Percentiles rank a stretch among this genome's conserved stretches.
Conservation (phyloP, 1,140 invertebrate species). For the Apocrypta bakeri region DNA sequence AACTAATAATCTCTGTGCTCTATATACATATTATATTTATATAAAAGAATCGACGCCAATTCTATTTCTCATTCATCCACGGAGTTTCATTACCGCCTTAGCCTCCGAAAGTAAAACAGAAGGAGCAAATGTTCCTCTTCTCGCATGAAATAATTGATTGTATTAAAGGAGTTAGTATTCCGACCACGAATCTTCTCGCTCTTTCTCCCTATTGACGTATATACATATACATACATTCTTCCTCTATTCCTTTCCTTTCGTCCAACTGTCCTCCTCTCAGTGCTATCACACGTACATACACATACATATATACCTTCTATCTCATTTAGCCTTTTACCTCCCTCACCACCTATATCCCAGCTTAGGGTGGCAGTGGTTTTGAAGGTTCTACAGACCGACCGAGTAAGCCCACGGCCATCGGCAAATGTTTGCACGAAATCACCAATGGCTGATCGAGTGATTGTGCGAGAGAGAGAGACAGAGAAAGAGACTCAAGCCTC, state of each 20-base stretch:
- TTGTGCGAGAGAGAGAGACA: constrained; percentile 17
- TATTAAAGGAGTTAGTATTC: constrained; percentile 73
- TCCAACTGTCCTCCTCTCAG: background rate
- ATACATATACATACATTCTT: constrained; percentile 47
- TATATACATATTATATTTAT: background rate
- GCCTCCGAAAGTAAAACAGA: constrained; percentile 65
- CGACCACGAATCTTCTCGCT: constrained; percentile 61
- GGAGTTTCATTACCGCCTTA: background rate
- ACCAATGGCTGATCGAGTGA: constrained; percentile 52
- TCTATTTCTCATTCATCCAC: background rate
- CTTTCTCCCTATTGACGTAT: constrained; percentile 9
- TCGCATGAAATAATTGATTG: constrained; percentile 72
- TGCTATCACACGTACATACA: constrained; percentile 32
- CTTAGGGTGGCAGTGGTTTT: background rate
- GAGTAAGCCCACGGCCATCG: constrained; percentile 52
- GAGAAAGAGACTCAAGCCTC: background rate
- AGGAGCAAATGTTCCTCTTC: constrained; percentile 63
- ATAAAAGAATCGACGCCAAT: background rate
- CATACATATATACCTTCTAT: constrained; percentile 12
- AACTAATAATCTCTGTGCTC: background rate
- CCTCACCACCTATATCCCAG: background rate
- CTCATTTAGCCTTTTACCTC: background rate
- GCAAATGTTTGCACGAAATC: constrained; percentile 65
- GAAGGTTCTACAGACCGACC: constrained; percentile 34
- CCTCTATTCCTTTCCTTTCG: constrained; percentile 37